Evolutionary conservation across 2,113 vertebrate genomes (phyloP).

Genomic region (Bucco capensis): DNA sequence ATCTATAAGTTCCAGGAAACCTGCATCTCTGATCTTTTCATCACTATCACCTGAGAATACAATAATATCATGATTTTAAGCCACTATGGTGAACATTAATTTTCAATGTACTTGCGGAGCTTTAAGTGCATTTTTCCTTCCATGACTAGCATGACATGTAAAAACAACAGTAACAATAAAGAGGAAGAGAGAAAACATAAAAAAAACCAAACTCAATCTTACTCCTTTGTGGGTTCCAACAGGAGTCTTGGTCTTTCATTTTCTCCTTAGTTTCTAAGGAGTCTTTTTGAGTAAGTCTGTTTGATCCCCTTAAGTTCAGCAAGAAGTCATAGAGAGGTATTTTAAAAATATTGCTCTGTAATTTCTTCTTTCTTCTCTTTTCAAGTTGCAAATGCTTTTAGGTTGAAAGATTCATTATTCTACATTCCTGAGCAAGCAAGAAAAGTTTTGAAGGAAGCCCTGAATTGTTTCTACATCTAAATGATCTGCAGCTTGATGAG

Average conservation of each 20-base stretch:
- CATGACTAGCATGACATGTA: neutral
- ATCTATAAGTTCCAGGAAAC: neutral
- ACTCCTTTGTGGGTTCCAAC: neutral
- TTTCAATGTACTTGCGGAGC: slow-evolving; percentile 38
- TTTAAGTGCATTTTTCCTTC: slow-evolving; percentile 23
- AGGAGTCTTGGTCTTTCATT: neutral
- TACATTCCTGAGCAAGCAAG: neutral
- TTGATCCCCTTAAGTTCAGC: neutral
- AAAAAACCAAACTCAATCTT: neutral
- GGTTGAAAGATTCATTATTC: neutral
- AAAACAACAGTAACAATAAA: neutral
- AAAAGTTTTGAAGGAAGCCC: neutral
- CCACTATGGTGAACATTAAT: neutral
- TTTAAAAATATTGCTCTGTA: neutral
- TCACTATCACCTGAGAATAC: neutral
- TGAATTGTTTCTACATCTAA: neutral
- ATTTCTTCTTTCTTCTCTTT: neutral
- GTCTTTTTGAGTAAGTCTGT: neutral
- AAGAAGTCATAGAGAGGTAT: neutral
- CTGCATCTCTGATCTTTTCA: neutral
- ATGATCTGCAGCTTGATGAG: neutral
- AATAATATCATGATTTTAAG: neutral
- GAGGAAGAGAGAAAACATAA: neutral
- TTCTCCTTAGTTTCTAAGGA: neutral
- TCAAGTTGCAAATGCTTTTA: neutral